A percentile compares a stretch with the other conserved stretches of the same genome.
Conservation (phyloP, 2,888 invertebrate species). For the Macaria liturata region DNA sequence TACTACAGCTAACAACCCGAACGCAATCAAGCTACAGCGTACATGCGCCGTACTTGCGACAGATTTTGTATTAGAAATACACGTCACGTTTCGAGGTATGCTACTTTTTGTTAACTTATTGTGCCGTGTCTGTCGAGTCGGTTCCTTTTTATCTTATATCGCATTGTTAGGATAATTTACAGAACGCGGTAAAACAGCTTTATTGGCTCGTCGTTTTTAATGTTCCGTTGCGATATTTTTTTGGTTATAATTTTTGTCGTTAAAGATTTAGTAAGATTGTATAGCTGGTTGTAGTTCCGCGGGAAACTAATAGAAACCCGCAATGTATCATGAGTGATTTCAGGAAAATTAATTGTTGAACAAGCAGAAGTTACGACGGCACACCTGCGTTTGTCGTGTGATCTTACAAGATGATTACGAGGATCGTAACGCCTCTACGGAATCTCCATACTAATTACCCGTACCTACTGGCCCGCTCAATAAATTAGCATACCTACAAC, state of each 20-base stretch:
- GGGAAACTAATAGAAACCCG: conserved; percentile 2
- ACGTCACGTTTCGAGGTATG: conserved; percentile 20
- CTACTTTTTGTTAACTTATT: conserved; percentile 20
- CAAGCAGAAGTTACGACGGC: conserved; percentile 27
- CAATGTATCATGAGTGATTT: conserved; percentile 7
- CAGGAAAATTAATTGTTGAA: conserved; percentile 25
- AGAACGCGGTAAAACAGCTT: conserved; percentile 12
- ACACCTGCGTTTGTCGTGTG: conserved; percentile 30
- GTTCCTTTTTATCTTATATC: conserved; percentile 15
- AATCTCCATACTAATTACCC: conserved; percentile 45
- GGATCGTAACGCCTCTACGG: conserved; percentile 27
- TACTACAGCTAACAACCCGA: conserved; percentile 34
- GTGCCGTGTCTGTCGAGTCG: conserved; percentile 13
- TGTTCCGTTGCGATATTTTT: neutral
- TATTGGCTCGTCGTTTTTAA: conserved; percentile 4
- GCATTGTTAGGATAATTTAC: conserved; percentile 12
- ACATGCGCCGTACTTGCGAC: conserved; percentile 19
- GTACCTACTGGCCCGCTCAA: conserved; percentile 38
- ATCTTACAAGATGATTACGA: conserved; percentile 34
- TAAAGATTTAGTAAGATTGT: too few relatives aligned
- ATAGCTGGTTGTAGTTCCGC: neutral
- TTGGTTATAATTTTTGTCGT: too few relatives aligned
- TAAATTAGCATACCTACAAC: conserved; percentile 48
- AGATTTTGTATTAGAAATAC: conserved; percentile 23
- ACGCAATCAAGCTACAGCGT: conserved; percentile 39